Percentiles rank a stretch among this genome's conserved stretches.
phyloP scores from a whole-genome alignment of 2,797 vertebrate genomes.

The Hipposideros larvatus region DNA sequence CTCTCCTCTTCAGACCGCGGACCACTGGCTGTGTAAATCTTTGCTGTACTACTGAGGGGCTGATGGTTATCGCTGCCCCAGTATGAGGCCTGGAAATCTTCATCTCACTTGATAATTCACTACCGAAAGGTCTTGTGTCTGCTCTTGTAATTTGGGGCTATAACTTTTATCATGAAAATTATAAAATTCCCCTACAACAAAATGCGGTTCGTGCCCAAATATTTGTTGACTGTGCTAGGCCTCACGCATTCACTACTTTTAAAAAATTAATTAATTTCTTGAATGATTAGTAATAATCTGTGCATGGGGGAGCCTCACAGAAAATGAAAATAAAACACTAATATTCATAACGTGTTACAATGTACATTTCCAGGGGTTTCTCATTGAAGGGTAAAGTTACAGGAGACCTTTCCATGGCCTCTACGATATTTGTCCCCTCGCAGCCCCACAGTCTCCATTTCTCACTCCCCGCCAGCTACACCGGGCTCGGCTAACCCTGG shows the following conservation, averaged over 20 bases:
- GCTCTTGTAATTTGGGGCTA: background rate
- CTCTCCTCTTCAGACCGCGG: background rate
- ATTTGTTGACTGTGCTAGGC: background rate
- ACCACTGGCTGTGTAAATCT: background rate
- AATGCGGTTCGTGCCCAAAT: background rate
- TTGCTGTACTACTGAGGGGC: background rate
- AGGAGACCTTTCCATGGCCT: background rate
- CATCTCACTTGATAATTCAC: background rate
- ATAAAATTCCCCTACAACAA: background rate
- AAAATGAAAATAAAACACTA: background rate
- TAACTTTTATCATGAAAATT: background rate
- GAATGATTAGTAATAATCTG: background rate
- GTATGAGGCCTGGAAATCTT: background rate
- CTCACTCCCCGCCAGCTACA: background rate
- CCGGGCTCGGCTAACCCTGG: background rate
- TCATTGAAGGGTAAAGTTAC: no score
- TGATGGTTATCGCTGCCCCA: background rate
- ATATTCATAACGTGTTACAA: background rate
- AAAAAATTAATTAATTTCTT: background rate
- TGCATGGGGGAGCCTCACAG: background rate
- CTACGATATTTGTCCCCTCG: background rate
- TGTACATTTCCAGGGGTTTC: background rate
- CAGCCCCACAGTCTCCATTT: background rate
- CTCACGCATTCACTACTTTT: background rate
- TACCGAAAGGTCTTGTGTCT: background rate